Percentiles rank a stretch among this genome's conserved stretches.
These are phyloP conservation scores for Sakesphorus luctuosus DNA, from an alignment of 2,113 vertebrate species.

Conservation along the genomic window DNA sequence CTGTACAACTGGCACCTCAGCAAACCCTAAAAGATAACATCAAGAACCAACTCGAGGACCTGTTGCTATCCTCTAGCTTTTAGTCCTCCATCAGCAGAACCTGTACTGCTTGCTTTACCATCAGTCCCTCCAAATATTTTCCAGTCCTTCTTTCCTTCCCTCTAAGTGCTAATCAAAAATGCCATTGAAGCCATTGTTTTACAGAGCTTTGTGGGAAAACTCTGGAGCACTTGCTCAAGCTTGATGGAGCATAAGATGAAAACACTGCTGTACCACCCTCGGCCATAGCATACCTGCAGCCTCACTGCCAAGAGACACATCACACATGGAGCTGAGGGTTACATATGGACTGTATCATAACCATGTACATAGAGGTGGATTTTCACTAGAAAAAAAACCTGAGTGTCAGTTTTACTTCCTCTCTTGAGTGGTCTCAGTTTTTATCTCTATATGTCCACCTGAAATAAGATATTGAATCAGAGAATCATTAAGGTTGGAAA, in stretches of 20 bases:
- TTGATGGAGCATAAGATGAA: background rate
- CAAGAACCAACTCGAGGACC: no score
- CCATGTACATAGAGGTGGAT: background rate
- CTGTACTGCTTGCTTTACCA: no score
- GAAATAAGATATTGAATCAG: background rate
- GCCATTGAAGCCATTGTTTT: background rate
- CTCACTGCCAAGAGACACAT: background rate
- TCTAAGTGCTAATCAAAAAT: background rate
- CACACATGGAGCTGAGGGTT: rapidly evolving
- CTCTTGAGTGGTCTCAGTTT: background rate
- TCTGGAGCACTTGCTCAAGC: background rate
- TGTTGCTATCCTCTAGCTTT: no score
- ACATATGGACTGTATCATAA: rapidly evolving
- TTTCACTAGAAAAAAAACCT: background rate
- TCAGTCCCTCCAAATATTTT: no score
- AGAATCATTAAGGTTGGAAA: background rate
- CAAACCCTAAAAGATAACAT: no score
- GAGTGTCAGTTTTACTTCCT: background rate
- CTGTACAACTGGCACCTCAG: no score
- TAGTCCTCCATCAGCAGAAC: no score
- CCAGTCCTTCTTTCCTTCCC: no score
- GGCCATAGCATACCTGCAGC: no score
- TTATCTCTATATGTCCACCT: background rate
- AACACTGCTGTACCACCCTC: background rate
- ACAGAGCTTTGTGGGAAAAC: background rate